phyloP scores from a whole-genome alignment of 2,888 invertebrate genomes.

The Eulithis testata region DNA sequence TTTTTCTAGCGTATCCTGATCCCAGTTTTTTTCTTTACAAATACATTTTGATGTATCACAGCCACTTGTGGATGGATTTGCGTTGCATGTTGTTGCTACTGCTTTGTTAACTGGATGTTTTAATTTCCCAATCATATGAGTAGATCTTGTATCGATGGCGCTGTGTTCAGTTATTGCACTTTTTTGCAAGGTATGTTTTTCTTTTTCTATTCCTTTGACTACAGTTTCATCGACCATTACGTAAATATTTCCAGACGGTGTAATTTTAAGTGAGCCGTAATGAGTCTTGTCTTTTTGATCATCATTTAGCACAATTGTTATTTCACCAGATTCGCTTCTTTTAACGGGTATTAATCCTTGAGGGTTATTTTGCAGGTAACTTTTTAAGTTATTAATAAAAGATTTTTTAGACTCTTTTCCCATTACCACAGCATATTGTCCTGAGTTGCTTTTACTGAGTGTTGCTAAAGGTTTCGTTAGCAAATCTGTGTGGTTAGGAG shows the following conservation, averaged over 20 bases:
- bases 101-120: constrained; percentile 48
- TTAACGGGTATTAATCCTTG: constrained; percentile 53
- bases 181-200: constrained; percentile 2
- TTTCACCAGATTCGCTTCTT: constrained; percentile 54
- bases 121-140: constrained; percentile 39
- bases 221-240: constrained; percentile 52
- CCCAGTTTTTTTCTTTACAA: constrained; percentile 42
- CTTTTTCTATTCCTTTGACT: constrained; percentile 40
- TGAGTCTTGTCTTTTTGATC: constrained; percentile 40
- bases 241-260: constrained; percentile 62
- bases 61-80: constrained; percentile 36
- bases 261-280: constrained; percentile 60
- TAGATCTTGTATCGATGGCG: constrained; percentile 19
- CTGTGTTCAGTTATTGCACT: not conserved
- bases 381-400: constrained; percentile 58
- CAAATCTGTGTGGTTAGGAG: constrained; percentile 43
- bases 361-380: constrained; percentile 48
- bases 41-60: constrained; percentile 55
- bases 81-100: constrained; percentile 54
- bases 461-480: constrained; percentile 43
- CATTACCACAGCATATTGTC: constrained; percentile 57
- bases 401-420: constrained; percentile 58
- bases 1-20: not conserved
- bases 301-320: constrained; percentile 52
- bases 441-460: constrained; percentile 55